Conservation (phyloP, 2,113 vertebrate species). For the Amia ocellicauda region DNA sequence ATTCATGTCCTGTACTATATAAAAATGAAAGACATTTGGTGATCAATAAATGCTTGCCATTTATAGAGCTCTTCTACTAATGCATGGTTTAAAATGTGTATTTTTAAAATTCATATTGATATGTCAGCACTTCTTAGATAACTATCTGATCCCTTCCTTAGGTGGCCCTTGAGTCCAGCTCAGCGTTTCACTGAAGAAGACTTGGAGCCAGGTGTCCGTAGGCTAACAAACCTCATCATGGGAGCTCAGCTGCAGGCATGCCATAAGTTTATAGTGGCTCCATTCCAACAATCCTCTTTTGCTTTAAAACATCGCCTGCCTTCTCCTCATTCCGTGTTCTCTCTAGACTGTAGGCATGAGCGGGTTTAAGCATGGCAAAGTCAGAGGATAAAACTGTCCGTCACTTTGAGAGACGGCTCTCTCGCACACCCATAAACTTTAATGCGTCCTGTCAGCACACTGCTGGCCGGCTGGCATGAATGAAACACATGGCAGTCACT, state of each 20-base stretch:
- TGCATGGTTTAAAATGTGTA: no score
- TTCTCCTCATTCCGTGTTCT: background rate
- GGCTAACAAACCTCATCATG: slow-evolving; percentile 19
- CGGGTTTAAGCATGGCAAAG: slow-evolving; percentile 27
- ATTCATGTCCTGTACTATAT: background rate
- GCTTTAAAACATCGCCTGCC: background rate
- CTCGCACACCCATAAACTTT: slow-evolving; percentile 63
- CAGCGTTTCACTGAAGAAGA: no score
- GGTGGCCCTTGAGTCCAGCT: background rate
- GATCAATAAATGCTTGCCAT: no score
- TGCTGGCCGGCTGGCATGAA: slow-evolving; percentile 53
- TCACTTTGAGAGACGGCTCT: slow-evolving; percentile 59
- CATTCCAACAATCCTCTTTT: slow-evolving; percentile 6
- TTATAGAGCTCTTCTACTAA: no score
- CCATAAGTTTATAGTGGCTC: slow-evolving; percentile 22
- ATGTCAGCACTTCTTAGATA: no score
- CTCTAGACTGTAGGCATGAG: background rate
- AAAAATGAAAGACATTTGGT: no score
- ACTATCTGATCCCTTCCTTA: background rate
- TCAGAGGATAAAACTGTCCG: slow-evolving; percentile 37
- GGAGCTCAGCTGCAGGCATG: slow-evolving; percentile 1
- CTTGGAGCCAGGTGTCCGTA: slow-evolving; percentile 29
- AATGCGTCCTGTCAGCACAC: slow-evolving; percentile 62
- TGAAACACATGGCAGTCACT: slow-evolving; percentile 32
- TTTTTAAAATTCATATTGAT: no score